Base-by-base conservation (phyloP, 2,888 invertebrate species). In the Ectemnius cavifrons region DNA sequence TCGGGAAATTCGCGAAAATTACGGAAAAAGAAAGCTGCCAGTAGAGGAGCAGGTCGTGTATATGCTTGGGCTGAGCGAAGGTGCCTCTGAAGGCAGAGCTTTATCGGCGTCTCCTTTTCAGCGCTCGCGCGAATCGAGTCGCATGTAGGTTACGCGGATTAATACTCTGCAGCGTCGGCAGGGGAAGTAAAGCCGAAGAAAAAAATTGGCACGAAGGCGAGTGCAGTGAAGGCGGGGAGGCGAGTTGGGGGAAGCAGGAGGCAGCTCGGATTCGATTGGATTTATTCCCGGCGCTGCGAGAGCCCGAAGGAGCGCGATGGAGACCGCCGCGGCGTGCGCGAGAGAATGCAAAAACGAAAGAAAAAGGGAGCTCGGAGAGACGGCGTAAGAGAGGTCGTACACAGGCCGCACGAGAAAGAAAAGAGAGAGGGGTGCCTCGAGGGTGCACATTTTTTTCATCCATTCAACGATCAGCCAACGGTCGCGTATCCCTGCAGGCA, bases 381-480 rank as follows among this genome's bases (percentile, higher is more conserved):
- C 70, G 57, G 67, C 56, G 62, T 65, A 66, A 49, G 37, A 58
- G 63, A 5, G 67, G 45, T 11, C 11, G 52, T 46, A 37, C 37
- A 37, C 20, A 18, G 56, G 47, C 16, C 47, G 46, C 37, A 49
- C 46, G 45, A 56, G 27, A 23, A 4, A 8, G 47, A 60, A 61
- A 65, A 61, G 73, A 70, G 58, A 73, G 73, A 63, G 72, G 65
- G 77, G 69, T 70, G 79, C 79, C 80, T 77, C 64, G 71, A 79
- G 82, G 75, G 72, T 71, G 61, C 65, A 71, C 71, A 70, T 63
- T 75, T 73, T 73, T 75, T 76, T 73, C 68, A 69, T 79, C 79
- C 84, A 74, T 82, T 82, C 81, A 82, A 83, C 84, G 82, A 81
- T 82, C 75, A 71, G 68, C 81, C 72, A 77, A 59, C 77, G 72